Conservation (phyloP, 23 tunicate genomes). For the Clavelina lepadiformis region DNA sequence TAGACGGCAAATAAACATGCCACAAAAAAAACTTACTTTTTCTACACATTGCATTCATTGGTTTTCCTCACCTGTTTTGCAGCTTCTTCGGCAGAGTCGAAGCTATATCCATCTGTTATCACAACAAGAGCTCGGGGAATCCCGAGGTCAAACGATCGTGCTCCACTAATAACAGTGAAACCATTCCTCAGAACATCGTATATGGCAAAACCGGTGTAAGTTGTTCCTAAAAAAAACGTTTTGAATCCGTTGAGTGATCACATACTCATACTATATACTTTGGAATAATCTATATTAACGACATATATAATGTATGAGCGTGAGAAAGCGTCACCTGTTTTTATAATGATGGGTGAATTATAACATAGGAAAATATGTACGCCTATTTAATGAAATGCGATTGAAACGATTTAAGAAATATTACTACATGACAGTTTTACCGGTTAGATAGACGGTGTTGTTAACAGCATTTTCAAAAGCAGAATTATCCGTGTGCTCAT, state of each 20-base stretch:
- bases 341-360: too few relatives aligned
- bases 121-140: slow-evolving; percentile 28
- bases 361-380: too few relatives aligned
- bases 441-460: slow-evolving; percentile 18
- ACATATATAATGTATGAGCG: too few relatives aligned
- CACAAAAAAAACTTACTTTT: too few relatives aligned
- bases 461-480: slow-evolving; percentile 28
- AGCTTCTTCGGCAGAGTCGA: slow-evolving; percentile 2
- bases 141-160: slow-evolving; percentile 16
- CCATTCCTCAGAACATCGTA: slow-evolving; percentile 19
- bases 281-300: too few relatives aligned
- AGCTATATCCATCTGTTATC: slow-evolving; percentile 34
- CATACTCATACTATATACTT: too few relatives aligned
- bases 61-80: slow-evolving; percentile 3
- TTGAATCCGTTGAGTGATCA: too few relatives aligned
- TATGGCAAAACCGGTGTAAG: slow-evolving; percentile 31
- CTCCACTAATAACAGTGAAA: slow-evolving; percentile 19
- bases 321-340: too few relatives aligned
- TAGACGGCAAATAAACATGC: too few relatives aligned
- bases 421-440: slow-evolving; percentile 2
- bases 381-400: too few relatives aligned
- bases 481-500: slow-evolving; percentile 10
- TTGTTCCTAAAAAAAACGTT: slow-evolving; percentile 26
- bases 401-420: too few relatives aligned
- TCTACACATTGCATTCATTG: too few relatives aligned